Evolutionary conservation across 1,140 invertebrate genomes (phyloP).

Genomic region (Drosophila nigrodunni): DNA sequence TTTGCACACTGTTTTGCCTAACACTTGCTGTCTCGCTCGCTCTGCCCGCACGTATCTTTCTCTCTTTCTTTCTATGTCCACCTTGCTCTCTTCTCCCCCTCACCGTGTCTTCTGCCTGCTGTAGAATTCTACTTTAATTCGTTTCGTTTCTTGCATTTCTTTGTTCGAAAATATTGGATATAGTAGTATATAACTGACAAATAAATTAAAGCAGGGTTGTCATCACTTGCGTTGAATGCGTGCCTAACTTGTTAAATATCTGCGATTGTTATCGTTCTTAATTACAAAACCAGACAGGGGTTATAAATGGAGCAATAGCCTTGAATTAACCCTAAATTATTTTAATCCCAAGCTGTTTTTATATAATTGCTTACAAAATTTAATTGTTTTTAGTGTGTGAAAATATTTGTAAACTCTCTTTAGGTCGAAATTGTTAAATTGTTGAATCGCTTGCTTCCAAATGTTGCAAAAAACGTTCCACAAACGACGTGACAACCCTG

Average conservation of each 20-base stretch:
- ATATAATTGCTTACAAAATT: neutral
- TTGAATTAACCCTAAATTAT: neutral
- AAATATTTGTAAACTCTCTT: too few relatives aligned
- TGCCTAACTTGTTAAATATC: neutral
- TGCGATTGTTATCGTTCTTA: neutral
- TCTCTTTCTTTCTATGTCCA: neutral
- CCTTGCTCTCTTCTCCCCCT: neutral
- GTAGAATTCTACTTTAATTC: slow-evolving; percentile 16
- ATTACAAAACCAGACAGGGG: neutral
- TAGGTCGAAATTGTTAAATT: neutral
- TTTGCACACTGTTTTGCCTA: slow-evolving; percentile 14
- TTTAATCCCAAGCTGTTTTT: neutral
- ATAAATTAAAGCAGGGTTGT: slow-evolving; percentile 6
- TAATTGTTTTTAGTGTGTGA: neutral
- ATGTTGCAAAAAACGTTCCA: neutral
- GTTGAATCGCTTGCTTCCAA: neutral
- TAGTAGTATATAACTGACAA: too few relatives aligned
- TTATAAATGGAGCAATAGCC: neutral
- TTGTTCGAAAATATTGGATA: slow-evolving; percentile 9
- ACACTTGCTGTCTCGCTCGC: neutral
- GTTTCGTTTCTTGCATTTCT: slow-evolving; percentile 8
- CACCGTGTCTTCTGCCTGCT: slow-evolving; percentile 24
- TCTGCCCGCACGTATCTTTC: slow-evolving; percentile 1
- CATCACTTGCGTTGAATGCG: neutral
- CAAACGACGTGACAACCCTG: slow-evolving; percentile 9